Evolutionary conservation across 1,140 invertebrate genomes (phyloP), one percentile per base, ranked within the genome.

Genomic region (Listronotus bonariensis): DNA sequence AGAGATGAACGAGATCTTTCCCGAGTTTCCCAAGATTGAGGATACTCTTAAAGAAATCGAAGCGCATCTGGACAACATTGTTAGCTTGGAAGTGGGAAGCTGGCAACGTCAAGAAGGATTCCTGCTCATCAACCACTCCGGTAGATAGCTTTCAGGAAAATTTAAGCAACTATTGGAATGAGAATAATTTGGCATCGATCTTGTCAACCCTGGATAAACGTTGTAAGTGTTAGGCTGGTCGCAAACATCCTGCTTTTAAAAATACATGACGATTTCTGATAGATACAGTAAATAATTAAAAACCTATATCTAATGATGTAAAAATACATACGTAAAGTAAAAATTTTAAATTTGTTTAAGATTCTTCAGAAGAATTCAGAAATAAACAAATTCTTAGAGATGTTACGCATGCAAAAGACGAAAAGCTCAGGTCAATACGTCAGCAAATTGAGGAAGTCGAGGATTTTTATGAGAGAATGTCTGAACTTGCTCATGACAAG

Each of bases 11-110:
- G 36, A 61, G 10, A 15, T 52, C 8, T 52, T 61, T 41, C 58
- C 58, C 8, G 46, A 61, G 31, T 61, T 61, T 34, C 61, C 53
- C 3, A 54, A 72, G 53, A 67, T 70, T 26, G 67, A 68, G 17
- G 58, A 72, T 17, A 67, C 64, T 11, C 42, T 72, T 4, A 54
- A 62, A 32, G 57, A 41, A 55, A 63, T 63, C 15, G 56, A 56
- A 43, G 32, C 10, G 6, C 34, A 65, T n/a, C 26, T 68, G 11
- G 67, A 68, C 11, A 38, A 65, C 18, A 64, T 68, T n/a, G 61
- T 43, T 14, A 66, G 60, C 26, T 14, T 49, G 14, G 20, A 55
- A 12, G n/a, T 46, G 5, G 31, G 31, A 60, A 1, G 15, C 45
- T 10, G 38, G 56, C 32, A n/a, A 53, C 26, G 15, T 11, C 6